A percentile compares a stretch with the other conserved stretches of the same genome.
phyloP scores from a whole-genome alignment of 92 coral and sea anemone species.

The Zoanthus sociatus region DNA sequence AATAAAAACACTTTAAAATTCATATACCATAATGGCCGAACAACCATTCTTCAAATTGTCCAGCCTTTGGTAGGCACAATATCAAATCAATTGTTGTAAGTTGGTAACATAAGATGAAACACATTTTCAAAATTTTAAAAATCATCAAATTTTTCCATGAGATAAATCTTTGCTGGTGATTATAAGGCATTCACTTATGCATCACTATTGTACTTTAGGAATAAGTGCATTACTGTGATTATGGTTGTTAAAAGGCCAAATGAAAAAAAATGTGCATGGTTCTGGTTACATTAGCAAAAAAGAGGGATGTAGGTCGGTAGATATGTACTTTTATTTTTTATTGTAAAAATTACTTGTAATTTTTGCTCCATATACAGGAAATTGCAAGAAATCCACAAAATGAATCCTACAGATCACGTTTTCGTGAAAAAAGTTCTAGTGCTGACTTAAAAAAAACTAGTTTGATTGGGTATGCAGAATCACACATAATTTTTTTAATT shows the following conservation, averaged over 20 bases:
- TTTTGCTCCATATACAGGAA: not conserved
- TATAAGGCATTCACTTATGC: conserved; percentile 7
- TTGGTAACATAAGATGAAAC: conserved; percentile 3
- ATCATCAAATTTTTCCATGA: not conserved
- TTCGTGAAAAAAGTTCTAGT: not conserved
- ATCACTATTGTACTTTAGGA: not conserved
- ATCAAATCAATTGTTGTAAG: not conserved
- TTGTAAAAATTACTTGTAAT: not conserved
- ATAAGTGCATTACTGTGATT: not conserved
- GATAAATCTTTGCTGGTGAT: conserved; percentile 4
- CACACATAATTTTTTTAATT: not conserved
- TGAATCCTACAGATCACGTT: conserved; percentile 5
- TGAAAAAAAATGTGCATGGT: not conserved
- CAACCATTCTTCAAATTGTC: conserved; percentile 10
- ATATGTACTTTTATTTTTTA: not conserved
- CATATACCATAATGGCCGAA: conserved; percentile 3
- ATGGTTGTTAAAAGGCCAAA: not conserved
- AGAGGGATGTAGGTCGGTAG: conserved; percentile 1
- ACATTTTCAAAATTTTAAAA: conserved; percentile 9
- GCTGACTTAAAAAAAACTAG: not conserved
- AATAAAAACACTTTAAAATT: conserved; percentile 7
- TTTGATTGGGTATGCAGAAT: not conserved
- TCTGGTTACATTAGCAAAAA: not conserved
- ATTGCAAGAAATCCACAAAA: conserved; percentile 13
- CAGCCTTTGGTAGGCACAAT: conserved; percentile 6